A percentile compares a stretch with the other conserved stretches of the same genome.
phyloP scores from a whole-genome alignment of 1,140 invertebrate genomes.

The Procambarus virginalis region DNA sequence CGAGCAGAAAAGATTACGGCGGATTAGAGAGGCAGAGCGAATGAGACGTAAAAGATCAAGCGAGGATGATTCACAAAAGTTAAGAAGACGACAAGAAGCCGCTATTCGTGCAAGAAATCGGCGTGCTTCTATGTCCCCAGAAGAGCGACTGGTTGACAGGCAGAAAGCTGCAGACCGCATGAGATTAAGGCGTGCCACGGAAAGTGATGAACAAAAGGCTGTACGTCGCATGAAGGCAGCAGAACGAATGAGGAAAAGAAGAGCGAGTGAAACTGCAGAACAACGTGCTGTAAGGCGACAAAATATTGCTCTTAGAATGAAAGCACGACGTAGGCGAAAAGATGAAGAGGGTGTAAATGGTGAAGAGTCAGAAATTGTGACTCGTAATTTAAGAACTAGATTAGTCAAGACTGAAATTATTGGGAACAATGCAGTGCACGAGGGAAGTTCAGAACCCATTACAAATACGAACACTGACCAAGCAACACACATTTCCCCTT shows the following conservation, averaged over 20 bases:
- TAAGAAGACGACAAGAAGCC: slow-evolving; percentile 43
- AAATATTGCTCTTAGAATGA: slow-evolving; percentile 51
- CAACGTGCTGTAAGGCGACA: slow-evolving; percentile 46
- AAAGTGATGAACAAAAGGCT: slow-evolving; percentile 50
- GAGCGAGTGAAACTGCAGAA: slow-evolving; percentile 55
- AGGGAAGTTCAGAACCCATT: slow-evolving; percentile 18
- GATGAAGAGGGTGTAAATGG: slow-evolving; percentile 25
- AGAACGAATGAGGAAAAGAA: slow-evolving; percentile 59
- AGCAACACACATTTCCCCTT: slow-evolving; percentile 18
- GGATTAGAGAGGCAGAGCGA: slow-evolving; percentile 56
- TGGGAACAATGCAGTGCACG: slow-evolving; percentile 22
- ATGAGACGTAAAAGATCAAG: slow-evolving; percentile 55
- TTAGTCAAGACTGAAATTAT: slow-evolving; percentile 27
- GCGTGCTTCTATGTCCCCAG: slow-evolving; percentile 37
- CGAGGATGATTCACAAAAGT: slow-evolving; percentile 22
- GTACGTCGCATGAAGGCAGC: slow-evolving; percentile 53
- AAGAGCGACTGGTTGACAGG: slow-evolving; percentile 44
- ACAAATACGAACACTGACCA: slow-evolving; percentile 27
- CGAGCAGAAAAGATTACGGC: slow-evolving; percentile 39
- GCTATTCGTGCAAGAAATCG: slow-evolving; percentile 44
- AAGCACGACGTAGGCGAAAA: slow-evolving; percentile 49
- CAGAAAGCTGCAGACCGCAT: slow-evolving; percentile 49
- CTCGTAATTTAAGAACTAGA: slow-evolving; percentile 35
- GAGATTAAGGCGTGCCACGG: slow-evolving; percentile 55
- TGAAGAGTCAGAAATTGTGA: slow-evolving; percentile 15